Conservation (phyloP, 2,113 vertebrate species). For the Pituophis catenifer region DNA sequence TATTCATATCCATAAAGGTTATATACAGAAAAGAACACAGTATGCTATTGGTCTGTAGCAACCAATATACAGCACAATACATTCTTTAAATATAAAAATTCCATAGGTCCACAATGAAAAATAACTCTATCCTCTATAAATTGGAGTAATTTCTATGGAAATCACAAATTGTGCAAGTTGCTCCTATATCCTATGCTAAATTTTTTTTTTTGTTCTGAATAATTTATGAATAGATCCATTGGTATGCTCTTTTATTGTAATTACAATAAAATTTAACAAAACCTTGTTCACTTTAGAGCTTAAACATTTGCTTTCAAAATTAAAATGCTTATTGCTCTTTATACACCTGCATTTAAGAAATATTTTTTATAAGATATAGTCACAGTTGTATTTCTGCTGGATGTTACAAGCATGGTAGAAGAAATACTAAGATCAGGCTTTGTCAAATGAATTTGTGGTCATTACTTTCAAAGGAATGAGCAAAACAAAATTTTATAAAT, state of each 20-base stretch:
- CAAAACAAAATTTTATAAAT: neutral
- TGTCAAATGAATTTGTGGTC: neutral
- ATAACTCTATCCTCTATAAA: neutral
- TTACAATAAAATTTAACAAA: neutral
- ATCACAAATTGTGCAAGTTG: neutral
- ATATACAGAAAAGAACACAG: neutral
- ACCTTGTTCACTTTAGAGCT: neutral
- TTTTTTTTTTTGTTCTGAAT: neutral
- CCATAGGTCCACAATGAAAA: neutral
- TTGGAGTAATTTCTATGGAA: neutral
- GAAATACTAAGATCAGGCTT: neutral
- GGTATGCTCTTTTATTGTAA: neutral
- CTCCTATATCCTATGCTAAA: neutral
- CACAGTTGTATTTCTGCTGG: neutral
- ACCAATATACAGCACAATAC: neutral
- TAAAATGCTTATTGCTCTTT: neutral
- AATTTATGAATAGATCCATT: neutral
- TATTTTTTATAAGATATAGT: neutral
- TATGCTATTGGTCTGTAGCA: neutral
- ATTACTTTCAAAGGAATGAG: neutral
- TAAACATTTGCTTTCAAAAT: neutral
- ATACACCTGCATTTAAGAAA: neutral
- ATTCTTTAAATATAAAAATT: neutral
- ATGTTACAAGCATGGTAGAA: neutral
- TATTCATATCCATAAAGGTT: neutral